Evolutionary conservation across 2,888 invertebrate genomes (phyloP), one percentile per base, ranked within the genome.

Genomic region (Osmoderma eremita): DNA sequence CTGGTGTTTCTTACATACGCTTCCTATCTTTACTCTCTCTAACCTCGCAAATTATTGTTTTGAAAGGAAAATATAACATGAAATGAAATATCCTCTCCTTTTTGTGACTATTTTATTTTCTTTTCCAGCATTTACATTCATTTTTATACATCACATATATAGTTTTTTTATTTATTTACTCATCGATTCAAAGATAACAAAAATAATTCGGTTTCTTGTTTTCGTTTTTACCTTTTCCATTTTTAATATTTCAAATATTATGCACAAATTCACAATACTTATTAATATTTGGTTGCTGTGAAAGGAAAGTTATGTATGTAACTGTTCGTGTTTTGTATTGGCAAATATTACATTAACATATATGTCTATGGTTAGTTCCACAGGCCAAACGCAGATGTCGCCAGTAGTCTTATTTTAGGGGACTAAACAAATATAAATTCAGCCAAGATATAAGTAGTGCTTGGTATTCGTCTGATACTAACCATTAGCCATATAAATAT

Each of bases 61-160:
- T n/a, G n/a, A 36, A 36, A 10, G 36, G 36, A 36, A 10, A 36
- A 10, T 36, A 36, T 36, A 36, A 36, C 12, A 24, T 22, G 15
- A 51, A 51, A 51, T 13, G 24, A 20, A 50, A 24, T 8, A 22
- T 3, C 2, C 22, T n/a, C 10, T 30, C 6, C n/a, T 24, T 65
- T 65, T 50, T 56, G 62, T 51, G 51, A 53, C 66, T 67, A 62
- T 67, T n/a, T 61, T 68, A 51, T 68, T 70, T 70, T 65, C 69
- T 67, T 72, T 70, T 72, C 71, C 72, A 72, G 67, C 69, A 70
- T 72, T 73, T 74, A 76, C 76, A 76, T 75, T 74, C 72, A 76
- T 73, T 77, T 42, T 76, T 78, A 81, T 30, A 30, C 80, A 81
- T 77, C 78, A 82, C 79, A 81, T 78, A 78, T 79, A 81, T 75